Base-by-base conservation (phyloP, 2,113 vertebrate genomes). In the Cavia porcellus region DNA sequence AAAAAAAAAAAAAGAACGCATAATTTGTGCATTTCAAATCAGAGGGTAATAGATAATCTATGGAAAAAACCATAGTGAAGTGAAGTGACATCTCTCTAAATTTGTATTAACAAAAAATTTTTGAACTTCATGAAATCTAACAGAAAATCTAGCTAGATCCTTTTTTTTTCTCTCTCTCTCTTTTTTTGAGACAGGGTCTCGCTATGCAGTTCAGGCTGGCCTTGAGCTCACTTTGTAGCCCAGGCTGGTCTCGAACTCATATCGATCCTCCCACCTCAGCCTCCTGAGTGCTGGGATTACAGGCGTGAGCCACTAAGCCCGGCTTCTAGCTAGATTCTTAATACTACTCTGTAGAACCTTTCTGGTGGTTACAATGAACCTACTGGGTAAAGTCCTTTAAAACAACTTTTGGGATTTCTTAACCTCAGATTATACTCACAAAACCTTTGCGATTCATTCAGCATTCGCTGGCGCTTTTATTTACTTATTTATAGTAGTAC, bases 1-100 rank as follows among this genome's bases (percentile, higher is more conserved):
- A 38, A 38, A 38, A 38, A 38, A 38, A 38, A 38, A 38, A 38
- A 38, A 38, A 38, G 38, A 89, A 35, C 45, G 30, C 1, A 52
- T 24, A 81, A 59, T 61, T 47, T 84, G 42, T 57, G 1, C 83
- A 47, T 68, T 95, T 70, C 25, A 57, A 25, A 57, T 8, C 59
- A 75, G 47, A 75, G 25, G 11, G 89, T 83, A 80, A 95, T 20
- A 86, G 22, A 45, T 74, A 96, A 47, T 15, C 45, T 72, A 94
- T 55, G 30, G 92, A 87, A 86, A 87, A 86, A 86, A 92, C 93
- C 57, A 70, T 0, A 95, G 20, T 25, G 28, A 95, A 95, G 20
- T 25, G 28, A 95, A 72, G 14, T 74, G 86, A 62, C 30, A 66
- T 90, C 72, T 86, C 64, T 84, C 42, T 66, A 84, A 62, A 88